Evolutionary conservation across 2,113 vertebrate species (phyloP), one percentile per base, ranked within the genome.

Genomic region (Recurvirostra avosetta): DNA sequence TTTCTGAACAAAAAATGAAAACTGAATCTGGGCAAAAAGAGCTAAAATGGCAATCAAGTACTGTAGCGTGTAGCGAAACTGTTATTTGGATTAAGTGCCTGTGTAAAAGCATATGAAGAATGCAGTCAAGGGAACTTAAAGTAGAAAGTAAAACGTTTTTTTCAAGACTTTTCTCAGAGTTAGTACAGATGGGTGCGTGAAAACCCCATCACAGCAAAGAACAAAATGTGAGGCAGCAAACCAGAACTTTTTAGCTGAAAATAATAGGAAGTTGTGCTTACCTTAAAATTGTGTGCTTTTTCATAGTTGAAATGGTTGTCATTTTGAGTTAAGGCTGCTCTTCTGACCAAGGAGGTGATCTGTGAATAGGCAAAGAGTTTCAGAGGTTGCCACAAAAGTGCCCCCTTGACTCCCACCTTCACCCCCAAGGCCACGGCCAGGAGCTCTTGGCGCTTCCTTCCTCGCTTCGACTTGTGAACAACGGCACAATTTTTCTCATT

Each of bases 281-380:
- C 99, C 99, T 99, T 99, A 91, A 99, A 99, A 98, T 99, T 99
- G 98, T 99, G 99, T 90, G 99, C 98, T 98, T 99, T 99, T 97
- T 99, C 99, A 58, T 99, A 99, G 97, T 98, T 99, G 98, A 98
- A 99, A 86, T 99, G 98, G 97, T 99, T 99, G 98, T 99, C 99
- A 0, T 98, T 98, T 79, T 99, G 99, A 58, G 98, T 99, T 98
- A 99, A 98, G 80, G 99, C 98, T 63, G 98, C 98, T 96, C 98
- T 98, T 95, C 99, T 98, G 95, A 99, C 99, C 98, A 99, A 98
- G 72, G 99, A 99, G 40, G 99, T 98, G 97, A 99, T 99, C 99
- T 99, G 99, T 47, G 99, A 98, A 99, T 99, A 99, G 98, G 99
- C 98, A 98, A 99, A 99, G 94, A 99, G 98, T 98, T 99, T 99